These are phyloP conservation scores for Myopa testacea DNA, from an alignment of 2,888 invertebrate species.

Conservation along the genomic window DNA sequence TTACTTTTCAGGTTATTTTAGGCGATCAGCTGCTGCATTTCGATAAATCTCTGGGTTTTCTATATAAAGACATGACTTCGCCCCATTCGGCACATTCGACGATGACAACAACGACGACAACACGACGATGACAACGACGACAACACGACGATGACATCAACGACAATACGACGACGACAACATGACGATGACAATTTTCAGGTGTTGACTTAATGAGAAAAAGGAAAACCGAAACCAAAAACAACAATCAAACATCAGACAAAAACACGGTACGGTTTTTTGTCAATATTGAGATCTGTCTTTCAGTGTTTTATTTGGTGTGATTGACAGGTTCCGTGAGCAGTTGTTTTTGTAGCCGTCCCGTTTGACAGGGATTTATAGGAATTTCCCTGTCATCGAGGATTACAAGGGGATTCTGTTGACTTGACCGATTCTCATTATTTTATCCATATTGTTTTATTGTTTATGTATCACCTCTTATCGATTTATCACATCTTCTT, in stretches of 20 bases:
- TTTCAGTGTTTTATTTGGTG: conserved; percentile 22
- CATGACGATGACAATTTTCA: conserved; percentile 15
- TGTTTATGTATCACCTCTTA: too few relatives aligned
- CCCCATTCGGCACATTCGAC: conserved; percentile 29
- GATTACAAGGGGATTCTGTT: neutral
- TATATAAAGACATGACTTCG: conserved; percentile 37
- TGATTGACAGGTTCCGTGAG: conserved; percentile 40
- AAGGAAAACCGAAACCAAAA: conserved; percentile 6
- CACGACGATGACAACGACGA: neutral
- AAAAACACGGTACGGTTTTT: conserved; percentile 16
- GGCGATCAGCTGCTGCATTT: conserved; percentile 27
- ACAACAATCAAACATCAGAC: neutral
- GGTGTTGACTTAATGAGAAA: conserved; percentile 39
- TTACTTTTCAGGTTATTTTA: conserved; percentile 13
- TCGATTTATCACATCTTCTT: too few relatives aligned
- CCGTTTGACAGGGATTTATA: neutral
- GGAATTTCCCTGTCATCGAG: neutral
- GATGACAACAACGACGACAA: neutral
- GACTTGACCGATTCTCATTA: too few relatives aligned
- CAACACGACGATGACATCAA: neutral
- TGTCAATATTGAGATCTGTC: conserved; percentile 22
- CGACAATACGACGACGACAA: neutral
- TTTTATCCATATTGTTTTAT: too few relatives aligned
- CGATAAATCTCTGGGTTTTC: conserved; percentile 25
- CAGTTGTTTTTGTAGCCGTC: neutral